phyloP scores from a whole-genome alignment of 1,140 invertebrate genomes.

The Apolygus lucorum region DNA sequence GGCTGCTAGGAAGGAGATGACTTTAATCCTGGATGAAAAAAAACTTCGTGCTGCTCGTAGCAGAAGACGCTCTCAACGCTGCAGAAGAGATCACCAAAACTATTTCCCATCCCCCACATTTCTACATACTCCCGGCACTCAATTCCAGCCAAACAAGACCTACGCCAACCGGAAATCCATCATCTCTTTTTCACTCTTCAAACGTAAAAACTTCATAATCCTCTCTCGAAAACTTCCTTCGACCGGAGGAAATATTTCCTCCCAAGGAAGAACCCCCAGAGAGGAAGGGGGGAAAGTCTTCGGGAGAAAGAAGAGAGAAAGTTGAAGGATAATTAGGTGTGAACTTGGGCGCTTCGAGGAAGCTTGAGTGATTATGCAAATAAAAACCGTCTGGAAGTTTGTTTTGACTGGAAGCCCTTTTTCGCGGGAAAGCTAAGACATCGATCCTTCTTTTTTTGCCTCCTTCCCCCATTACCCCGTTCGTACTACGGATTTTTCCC shows the following conservation, averaged over 20 bases:
- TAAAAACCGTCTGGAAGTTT: slow-evolving; percentile 16
- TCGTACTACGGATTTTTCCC: neutral
- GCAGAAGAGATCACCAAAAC: no score
- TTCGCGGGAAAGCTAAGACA: neutral
- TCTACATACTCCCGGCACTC: no score
- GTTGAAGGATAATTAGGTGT: neutral
- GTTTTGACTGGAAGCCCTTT: neutral
- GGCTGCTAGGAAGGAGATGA: no score
- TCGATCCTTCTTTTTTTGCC: slow-evolving; percentile 6
- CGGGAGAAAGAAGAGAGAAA: neutral
- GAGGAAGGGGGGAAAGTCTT: neutral
- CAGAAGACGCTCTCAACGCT: no score
- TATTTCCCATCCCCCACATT: no score
- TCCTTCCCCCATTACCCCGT: neutral
- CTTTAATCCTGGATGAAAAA: no score
- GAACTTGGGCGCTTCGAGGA: neutral
- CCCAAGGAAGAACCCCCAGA: neutral
- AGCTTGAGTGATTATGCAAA: slow-evolving; percentile 13
- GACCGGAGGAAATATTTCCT: neutral
- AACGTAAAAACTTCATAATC: no score
- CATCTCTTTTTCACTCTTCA: no score
- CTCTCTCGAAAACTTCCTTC: neutral
- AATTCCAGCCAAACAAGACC: no score
- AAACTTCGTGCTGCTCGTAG: no score
- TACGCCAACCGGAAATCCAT: no score